phyloP scores from a whole-genome alignment of 2,797 vertebrate genomes.

The Ibycter americanus region DNA sequence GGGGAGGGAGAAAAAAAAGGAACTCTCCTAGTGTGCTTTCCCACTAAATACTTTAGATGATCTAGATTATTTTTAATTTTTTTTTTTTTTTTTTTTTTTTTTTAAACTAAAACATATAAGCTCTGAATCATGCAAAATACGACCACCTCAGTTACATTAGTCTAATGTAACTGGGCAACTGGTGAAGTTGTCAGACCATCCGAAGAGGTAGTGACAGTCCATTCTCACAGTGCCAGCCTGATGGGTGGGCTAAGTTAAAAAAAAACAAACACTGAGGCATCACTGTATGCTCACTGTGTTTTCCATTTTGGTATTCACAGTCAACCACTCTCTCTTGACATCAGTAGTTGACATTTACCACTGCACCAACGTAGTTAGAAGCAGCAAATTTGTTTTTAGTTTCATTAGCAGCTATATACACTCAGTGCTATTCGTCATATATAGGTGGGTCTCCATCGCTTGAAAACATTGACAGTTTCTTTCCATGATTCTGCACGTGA shows the following conservation, averaged over 20 bases:
- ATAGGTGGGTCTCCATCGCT: conserved; percentile 80
- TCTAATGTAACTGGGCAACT: conserved; percentile 43
- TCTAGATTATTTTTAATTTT: not conserved
- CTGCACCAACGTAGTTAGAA: conserved; percentile 50
- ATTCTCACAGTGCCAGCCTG: conserved; percentile 66
- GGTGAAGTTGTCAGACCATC: conserved; percentile 30
- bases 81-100: not conserved
- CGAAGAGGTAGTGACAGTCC: conserved; percentile 66
- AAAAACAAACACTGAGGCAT: conserved; percentile 55
- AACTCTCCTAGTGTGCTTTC: not conserved
- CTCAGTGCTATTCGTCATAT: conserved; percentile 69
- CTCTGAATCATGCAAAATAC: conserved; percentile 54
- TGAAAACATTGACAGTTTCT: conserved; percentile 78
- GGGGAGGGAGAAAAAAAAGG: not conserved
- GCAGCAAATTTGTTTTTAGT: conserved; percentile 7
- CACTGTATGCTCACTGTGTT: conserved; percentile 37
- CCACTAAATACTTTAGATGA: not conserved
- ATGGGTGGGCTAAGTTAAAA: conserved; percentile 29
- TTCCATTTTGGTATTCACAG: conserved; percentile 57
- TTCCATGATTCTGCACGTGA: conserved; percentile 88
- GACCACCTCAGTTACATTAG: not conserved
- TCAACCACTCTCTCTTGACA: conserved; percentile 32
- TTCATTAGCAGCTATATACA: not conserved
- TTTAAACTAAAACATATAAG: conserved; percentile 28
- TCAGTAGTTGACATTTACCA: conserved; percentile 36